phyloP scores from a whole-genome alignment of 2,797 vertebrate genomes.

The Chiroxiphia lanceolata region DNA sequence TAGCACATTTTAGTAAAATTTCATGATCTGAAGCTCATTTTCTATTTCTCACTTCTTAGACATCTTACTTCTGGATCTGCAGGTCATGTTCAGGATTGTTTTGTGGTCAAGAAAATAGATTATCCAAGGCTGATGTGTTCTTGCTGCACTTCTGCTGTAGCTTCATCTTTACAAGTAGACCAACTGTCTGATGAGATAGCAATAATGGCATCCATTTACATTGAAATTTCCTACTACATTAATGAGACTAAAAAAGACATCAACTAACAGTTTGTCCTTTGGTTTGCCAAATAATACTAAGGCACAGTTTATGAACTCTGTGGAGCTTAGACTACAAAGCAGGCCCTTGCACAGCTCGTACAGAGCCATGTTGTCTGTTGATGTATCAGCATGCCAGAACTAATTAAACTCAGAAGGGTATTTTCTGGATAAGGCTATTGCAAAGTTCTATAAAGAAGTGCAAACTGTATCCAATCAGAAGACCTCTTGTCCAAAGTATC shows the following conservation, averaged over 20 bases:
- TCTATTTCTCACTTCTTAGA: neutral
- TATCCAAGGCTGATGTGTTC: neutral
- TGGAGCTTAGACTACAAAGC: neutral
- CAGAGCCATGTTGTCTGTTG: neutral
- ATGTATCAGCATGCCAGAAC: neutral
- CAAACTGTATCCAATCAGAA: neutral
- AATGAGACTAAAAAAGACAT: neutral
- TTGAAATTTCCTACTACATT: neutral
- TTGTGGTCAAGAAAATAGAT: neutral
- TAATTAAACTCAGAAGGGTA: constrained; percentile 27
- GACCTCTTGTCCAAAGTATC: neutral
- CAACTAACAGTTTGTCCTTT: neutral
- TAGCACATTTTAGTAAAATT: neutral
- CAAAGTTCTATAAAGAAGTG: neutral
- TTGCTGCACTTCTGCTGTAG: neutral
- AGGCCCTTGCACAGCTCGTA: neutral
- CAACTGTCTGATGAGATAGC: neutral
- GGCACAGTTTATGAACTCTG: constrained; percentile 3
- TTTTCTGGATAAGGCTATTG: neutral
- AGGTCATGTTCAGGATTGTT: neutral
- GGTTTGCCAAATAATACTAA: neutral
- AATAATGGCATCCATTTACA: neutral
- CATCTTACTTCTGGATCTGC: neutral
- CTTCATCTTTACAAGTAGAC: neutral
- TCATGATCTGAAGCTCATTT: neutral